Conservation (phyloP, 1,140 invertebrate species). For the Bombus impatiens region DNA sequence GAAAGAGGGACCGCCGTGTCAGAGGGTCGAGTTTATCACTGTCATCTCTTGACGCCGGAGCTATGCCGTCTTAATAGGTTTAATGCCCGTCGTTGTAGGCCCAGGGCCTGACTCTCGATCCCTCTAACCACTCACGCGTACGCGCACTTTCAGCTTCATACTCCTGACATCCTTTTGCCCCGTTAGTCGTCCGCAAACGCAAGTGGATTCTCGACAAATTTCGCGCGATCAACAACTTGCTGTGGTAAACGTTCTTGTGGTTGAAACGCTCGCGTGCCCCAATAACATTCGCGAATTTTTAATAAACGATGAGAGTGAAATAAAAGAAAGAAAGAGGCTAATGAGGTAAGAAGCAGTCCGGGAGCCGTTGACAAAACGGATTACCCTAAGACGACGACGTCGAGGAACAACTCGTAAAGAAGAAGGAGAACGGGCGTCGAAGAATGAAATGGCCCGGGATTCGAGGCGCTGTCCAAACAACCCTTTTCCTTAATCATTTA, state of each 20-base stretch:
- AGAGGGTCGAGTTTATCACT: constrained; percentile 77
- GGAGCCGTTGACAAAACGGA: constrained; percentile 80
- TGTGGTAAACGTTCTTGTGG: neutral
- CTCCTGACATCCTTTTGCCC: constrained; percentile 6
- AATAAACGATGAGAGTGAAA: constrained; percentile 35
- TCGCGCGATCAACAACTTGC: neutral
- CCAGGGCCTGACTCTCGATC: constrained; percentile 58
- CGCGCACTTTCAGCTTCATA: constrained; percentile 17
- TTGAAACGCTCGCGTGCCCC: too few species aligned
- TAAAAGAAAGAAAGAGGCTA: constrained; percentile 70
- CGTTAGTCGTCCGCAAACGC: neutral
- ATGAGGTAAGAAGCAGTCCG: constrained; percentile 72
- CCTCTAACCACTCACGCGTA: constrained; percentile 48
- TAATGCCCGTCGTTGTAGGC: constrained; percentile 72
- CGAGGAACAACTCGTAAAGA: constrained; percentile 15
- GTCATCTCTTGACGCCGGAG: constrained; percentile 74
- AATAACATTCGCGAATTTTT: neutral
- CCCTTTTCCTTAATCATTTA: constrained; percentile 82
- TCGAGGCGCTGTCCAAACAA: constrained; percentile 79
- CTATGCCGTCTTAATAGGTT: constrained; percentile 76
- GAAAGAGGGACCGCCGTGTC: constrained; percentile 68
- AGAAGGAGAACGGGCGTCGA: constrained; percentile 49
- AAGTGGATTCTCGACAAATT: neutral
- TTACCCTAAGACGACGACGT: constrained; percentile 70
- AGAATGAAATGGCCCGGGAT: constrained; percentile 74